Evolutionary conservation across 53 echinoderm and acorn worm genomes (phyloP).

Genomic region (Echinarachnius parma): DNA sequence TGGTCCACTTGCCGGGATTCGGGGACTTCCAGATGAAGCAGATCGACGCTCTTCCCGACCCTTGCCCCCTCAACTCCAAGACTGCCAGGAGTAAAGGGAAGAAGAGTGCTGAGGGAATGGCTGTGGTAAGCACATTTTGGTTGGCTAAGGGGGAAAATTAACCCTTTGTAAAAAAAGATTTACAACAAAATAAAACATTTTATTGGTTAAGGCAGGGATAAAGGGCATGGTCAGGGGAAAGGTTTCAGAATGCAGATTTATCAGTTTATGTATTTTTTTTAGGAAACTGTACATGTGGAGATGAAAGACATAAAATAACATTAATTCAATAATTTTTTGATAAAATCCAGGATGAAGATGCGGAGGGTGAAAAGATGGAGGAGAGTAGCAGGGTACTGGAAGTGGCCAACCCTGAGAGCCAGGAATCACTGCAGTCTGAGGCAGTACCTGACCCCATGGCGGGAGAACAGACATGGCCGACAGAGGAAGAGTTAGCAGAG

Average conservation of each 20-base stretch:
- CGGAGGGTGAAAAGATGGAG: constrained; percentile 65
- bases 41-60: constrained; percentile 83
- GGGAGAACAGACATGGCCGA: constrained; percentile 99
- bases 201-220: no score
- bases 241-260: no score
- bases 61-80: constrained; percentile 80
- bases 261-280: no score
- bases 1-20: constrained; percentile 82
- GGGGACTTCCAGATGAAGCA: constrained; percentile 93
- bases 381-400: constrained; percentile 69
- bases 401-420: constrained; percentile 56
- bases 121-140: constrained; percentile 18
- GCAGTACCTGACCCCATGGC: constrained; percentile 91
- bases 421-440: constrained; percentile 81
- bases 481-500: constrained; percentile 89
- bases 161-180: not conserved
- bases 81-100: constrained; percentile 35
- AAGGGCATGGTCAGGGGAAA: no score
- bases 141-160: no score
- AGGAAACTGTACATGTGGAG: no score
- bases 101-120: constrained; percentile 56
- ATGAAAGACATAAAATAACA: no score
- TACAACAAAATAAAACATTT: no score
- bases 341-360: constrained; percentile 54
- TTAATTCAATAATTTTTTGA: no score